Percentiles rank a stretch among this genome's conserved stretches.
Evolutionary conservation across 1,140 invertebrate genomes (phyloP).

Genomic region (Mesaphorura yosii): DNA sequence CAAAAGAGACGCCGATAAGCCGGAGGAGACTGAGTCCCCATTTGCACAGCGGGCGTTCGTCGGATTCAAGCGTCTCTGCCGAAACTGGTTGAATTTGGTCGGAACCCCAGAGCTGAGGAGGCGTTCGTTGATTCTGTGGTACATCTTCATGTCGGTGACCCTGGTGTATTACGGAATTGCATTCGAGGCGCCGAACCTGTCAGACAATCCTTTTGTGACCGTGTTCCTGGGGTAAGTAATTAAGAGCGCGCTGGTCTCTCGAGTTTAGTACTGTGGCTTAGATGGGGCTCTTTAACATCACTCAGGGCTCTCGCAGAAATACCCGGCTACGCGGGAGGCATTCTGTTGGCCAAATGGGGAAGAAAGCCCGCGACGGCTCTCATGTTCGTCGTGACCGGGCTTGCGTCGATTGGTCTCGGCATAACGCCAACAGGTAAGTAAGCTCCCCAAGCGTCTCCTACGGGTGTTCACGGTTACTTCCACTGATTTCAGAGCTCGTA

Average conservation of each 20-base stretch:
- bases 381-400: constrained; percentile 15
- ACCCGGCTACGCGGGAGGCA: constrained; percentile 8
- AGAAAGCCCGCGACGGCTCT: constrained; percentile 5
- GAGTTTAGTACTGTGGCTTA: not conserved
- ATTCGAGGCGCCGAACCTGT: constrained; percentile 13
- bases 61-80: too few relatives aligned
- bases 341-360: constrained; percentile 8
- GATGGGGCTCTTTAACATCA: not conserved
- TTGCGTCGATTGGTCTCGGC: constrained; percentile 3
- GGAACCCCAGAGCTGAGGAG: constrained; percentile 14
- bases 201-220: constrained; percentile 17
- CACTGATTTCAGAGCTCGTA: constrained; percentile 1
- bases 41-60: too few relatives aligned
- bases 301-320: constrained; percentile 22
- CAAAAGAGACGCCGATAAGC: too few relatives aligned
- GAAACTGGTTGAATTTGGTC: constrained; percentile 10
- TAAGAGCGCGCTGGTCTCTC: too few relatives aligned
- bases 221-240: constrained; percentile 15
- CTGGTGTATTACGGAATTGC: constrained; percentile 21
- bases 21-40: too few relatives aligned
- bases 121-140: constrained; percentile 13
- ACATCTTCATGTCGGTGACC: constrained; percentile 13
- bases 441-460: not conserved
- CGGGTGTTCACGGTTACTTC: not conserved
- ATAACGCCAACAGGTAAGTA: constrained; percentile 8